Evolutionary conservation across 2,113 vertebrate species (phyloP), one percentile per base, ranked within the genome.

Genomic region (Engystomops pustulosus): DNA sequence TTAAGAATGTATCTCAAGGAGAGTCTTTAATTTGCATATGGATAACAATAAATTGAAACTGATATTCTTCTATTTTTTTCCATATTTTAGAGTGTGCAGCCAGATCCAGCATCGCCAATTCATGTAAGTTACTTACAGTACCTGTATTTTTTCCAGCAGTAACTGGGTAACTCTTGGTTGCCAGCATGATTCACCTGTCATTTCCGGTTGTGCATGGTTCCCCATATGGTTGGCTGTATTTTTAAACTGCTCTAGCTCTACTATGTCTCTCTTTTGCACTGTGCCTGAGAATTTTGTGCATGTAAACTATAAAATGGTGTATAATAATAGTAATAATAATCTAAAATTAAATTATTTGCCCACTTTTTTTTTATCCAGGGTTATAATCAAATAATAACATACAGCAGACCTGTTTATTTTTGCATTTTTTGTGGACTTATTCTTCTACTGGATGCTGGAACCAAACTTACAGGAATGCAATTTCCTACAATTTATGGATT

Each of bases 351-450:
- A 67, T 34, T 36, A 67, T 67, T 36, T 67, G 15, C 15, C 3
- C 20, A 67, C 20, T 17, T 67, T 36, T 34, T 82, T 89, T 38
- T 92, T 90, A 88, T 86, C 55, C 87, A 99, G 98, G 98, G 98
- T 45, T 96, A 99, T 90, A 99, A 99, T 92, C 96, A 96, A 90
- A 91, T 99, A 86, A 97, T 99, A 86, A 94, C 94, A 62, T 99
- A 99, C 88, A 98, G 98, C 90, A 93, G 98, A 68, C 96, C 98
- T 2, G 92, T 96, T 62, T 99, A 98, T 93, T 99, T 99, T 91
- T 99, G 96, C 87, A 88, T 98, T 86, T 95, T 97, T 88, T 99
- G 98, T 86, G 89, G 95, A 90, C 95, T 99, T 91, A 96, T 99
- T 92, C 95, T 98, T 93, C 90, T 98, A 88, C 91, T 99, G 88